Conservation (phyloP, 2,888 invertebrate species). For the Lasioglossum pauxillum region DNA sequence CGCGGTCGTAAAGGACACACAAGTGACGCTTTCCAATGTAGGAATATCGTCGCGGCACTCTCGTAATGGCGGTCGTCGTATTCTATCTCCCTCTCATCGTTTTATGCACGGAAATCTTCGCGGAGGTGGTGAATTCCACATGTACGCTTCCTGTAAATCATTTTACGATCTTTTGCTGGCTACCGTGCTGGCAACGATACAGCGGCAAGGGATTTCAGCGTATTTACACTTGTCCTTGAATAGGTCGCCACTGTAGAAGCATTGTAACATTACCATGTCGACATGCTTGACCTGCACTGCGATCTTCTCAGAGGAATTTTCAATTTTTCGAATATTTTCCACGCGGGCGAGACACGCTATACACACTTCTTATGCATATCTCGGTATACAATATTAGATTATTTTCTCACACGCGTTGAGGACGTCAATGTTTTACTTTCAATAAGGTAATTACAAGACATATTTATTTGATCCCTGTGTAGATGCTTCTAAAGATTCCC, state of each 20-base stretch:
- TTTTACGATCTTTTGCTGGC: constrained; percentile 26
- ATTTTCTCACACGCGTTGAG: background rate
- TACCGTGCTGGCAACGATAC: background rate
- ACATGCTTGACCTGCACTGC: constrained; percentile 2
- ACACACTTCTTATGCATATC: background rate
- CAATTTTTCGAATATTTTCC: background rate
- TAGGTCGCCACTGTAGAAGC: background rate
- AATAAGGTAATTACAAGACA: too few relatives aligned
- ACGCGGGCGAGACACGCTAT: background rate
- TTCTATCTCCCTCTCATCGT: constrained; percentile 49
- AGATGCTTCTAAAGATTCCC: too few relatives aligned
- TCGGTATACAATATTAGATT: background rate
- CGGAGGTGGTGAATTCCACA: constrained; percentile 34
- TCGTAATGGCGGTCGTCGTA: constrained; percentile 49
- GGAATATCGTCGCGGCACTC: constrained; percentile 34
- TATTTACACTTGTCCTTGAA: constrained; percentile 14
- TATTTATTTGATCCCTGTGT: too few relatives aligned
- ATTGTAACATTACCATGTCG: background rate
- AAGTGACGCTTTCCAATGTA: constrained; percentile 32
- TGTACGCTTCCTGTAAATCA: constrained; percentile 15
- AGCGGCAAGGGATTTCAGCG: constrained; percentile 11
- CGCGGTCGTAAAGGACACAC: constrained; percentile 44
- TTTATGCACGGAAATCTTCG: constrained; percentile 43
- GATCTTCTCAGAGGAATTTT: background rate
- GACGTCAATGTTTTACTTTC: too few relatives aligned